Percentiles rank a stretch among this genome's conserved stretches.
Evolutionary conservation across 2,797 vertebrate species (phyloP).

Genomic region (Rhincodon typus): DNA sequence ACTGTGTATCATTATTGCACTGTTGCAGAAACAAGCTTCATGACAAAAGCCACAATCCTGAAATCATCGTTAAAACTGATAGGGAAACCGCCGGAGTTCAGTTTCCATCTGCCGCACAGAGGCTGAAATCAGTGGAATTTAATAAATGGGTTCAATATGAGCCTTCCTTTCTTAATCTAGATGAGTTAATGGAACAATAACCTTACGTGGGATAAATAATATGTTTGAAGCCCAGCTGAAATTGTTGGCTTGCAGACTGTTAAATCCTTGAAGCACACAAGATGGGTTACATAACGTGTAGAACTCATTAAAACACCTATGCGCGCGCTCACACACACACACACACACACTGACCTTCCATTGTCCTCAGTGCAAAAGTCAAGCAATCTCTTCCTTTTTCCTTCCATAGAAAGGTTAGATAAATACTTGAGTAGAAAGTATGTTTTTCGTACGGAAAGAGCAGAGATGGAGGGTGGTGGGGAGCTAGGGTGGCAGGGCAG

Average conservation of each 20-base stretch:
- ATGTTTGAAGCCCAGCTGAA: neutral
- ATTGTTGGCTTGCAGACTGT: too few relatives aligned
- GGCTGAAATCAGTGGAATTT: neutral
- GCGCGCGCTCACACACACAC: neutral
- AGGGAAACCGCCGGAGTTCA: neutral
- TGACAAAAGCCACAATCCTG: neutral
- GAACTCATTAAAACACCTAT: neutral
- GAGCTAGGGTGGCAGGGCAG: too few relatives aligned
- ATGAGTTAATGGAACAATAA: neutral
- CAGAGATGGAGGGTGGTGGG: too few relatives aligned
- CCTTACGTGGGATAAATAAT: neutral
- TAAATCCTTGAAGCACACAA: neutral
- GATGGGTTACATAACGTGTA: too few relatives aligned
- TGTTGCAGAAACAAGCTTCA: neutral
- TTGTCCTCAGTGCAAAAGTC: neutral
- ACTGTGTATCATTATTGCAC: neutral
- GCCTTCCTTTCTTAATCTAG: neutral
- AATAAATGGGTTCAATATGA: conserved; percentile 13
- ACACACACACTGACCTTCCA: neutral
- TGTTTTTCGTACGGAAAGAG: neutral
- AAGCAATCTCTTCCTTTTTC: neutral
- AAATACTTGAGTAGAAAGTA: neutral
- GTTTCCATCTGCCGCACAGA: neutral
- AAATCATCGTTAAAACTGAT: conserved; percentile 13
- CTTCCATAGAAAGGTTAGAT: neutral